Conservation (phyloP, 2,113 vertebrate species). For the Zootoca vivipara region DNA sequence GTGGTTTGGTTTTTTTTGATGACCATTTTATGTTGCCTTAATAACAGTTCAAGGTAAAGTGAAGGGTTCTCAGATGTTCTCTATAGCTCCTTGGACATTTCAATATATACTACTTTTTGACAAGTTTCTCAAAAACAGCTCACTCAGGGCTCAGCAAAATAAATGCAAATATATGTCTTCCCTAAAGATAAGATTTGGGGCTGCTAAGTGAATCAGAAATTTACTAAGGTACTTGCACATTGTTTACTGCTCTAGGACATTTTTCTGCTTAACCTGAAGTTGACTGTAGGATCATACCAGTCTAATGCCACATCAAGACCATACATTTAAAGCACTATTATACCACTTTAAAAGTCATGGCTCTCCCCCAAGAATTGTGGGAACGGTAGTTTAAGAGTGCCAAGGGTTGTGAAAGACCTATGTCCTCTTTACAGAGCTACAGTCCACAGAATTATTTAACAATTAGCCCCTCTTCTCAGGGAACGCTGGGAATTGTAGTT, state of each 20-base stretch:
- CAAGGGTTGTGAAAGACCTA: no score
- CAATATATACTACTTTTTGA: constrained; percentile 36
- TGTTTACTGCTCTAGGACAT: constrained; percentile 15
- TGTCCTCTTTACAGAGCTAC: no score
- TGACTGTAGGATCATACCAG: not conserved
- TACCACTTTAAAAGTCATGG: no score
- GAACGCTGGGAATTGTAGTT: no score
- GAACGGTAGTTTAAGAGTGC: no score
- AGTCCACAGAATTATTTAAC: no score
- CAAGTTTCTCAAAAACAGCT: constrained; percentile 37
- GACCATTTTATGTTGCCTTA: constrained; percentile 29
- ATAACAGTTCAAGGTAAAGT: constrained; percentile 19
- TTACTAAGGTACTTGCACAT: constrained; percentile 29
- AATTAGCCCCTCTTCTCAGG: no score
- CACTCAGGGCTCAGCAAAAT: constrained; percentile 35
- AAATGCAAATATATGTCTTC: constrained; percentile 51
- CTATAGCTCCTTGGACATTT: constrained; percentile 9
- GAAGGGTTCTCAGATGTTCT: constrained; percentile 24
- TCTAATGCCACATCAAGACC: no score
- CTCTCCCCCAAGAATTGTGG: no score
- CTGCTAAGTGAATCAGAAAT: constrained; percentile 26
- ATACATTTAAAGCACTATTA: no score
- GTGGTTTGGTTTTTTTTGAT: constrained; percentile 10
- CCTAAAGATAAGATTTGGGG: constrained; percentile 45
- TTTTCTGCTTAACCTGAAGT: constrained; percentile 16